Evolutionary conservation across 2,113 vertebrate species (phyloP).

Genomic region (Butorides virescens): DNA sequence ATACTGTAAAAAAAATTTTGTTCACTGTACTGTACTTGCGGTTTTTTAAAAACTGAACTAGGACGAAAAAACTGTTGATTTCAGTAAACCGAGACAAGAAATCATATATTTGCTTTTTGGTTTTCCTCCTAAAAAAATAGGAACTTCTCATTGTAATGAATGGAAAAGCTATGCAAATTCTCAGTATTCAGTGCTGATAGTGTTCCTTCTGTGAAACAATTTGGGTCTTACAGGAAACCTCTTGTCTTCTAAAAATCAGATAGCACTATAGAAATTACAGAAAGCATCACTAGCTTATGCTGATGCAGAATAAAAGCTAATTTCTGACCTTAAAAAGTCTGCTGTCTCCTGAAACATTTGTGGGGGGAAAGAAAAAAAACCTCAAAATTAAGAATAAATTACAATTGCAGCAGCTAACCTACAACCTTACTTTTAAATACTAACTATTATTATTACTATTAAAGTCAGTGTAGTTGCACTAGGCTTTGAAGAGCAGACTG

Average conservation of each 20-base stretch:
- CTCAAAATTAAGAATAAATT: neutral
- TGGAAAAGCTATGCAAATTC: neutral
- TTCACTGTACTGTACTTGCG: neutral
- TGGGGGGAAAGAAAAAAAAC: neutral
- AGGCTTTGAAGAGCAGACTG: neutral
- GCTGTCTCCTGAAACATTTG: neutral
- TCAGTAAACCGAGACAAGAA: neutral
- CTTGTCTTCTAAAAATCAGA: neutral
- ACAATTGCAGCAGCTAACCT: neutral
- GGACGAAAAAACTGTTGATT: neutral
- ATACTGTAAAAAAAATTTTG: neutral
- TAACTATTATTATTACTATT: neutral
- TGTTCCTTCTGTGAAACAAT: neutral
- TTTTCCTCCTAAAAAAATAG: fast-evolving
- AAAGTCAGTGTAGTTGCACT: neutral
- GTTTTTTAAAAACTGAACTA: neutral
- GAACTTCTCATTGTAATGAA: neutral
- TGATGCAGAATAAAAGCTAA: neutral
- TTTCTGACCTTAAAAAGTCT: neutral
- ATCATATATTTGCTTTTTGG: neutral
- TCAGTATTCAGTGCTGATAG: neutral
- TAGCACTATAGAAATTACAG: neutral
- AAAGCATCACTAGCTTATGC: neutral
- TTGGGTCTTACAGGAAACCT: neutral
- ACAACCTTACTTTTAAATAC: neutral